Evolutionary conservation across 2,113 vertebrate species (phyloP).

Genomic region (Empidonax alnorum): DNA sequence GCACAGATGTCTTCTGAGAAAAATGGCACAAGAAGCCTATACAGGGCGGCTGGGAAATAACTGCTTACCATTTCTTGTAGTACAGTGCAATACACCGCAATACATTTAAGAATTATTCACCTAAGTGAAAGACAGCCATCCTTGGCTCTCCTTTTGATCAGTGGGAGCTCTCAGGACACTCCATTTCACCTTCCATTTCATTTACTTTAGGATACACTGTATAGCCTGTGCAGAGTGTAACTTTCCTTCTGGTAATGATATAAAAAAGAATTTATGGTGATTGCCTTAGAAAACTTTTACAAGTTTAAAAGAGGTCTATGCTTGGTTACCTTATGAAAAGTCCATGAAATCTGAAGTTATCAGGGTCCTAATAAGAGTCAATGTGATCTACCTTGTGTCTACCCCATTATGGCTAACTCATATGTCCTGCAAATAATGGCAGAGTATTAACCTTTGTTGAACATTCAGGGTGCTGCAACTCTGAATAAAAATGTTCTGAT

Average conservation of each 20-base stretch:
- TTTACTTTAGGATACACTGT: background rate
- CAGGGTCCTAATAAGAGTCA: background rate
- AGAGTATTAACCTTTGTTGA: background rate
- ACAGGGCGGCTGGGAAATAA: background rate
- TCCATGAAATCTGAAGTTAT: background rate
- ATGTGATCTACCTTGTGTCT: background rate
- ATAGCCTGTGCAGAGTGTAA: background rate
- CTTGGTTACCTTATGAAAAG: background rate
- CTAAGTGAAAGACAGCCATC: background rate
- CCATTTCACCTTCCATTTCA: background rate
- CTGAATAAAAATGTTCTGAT: background rate
- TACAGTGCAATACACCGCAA: background rate
- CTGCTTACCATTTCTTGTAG: background rate
- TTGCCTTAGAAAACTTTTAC: background rate
- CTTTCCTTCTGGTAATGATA: background rate
- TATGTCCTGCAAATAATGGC: background rate
- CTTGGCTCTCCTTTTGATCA: background rate
- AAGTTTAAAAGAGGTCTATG: background rate
- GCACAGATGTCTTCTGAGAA: background rate
- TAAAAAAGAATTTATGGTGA: background rate
- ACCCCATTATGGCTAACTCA: background rate
- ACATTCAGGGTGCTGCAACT: background rate
- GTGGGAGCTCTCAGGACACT: background rate
- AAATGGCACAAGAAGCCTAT: background rate
- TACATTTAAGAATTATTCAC: background rate